Percentiles rank a stretch among this genome's conserved stretches.
phyloP scores from a whole-genome alignment of 1,140 invertebrate genomes.

The Aradophagus sp. region DNA sequence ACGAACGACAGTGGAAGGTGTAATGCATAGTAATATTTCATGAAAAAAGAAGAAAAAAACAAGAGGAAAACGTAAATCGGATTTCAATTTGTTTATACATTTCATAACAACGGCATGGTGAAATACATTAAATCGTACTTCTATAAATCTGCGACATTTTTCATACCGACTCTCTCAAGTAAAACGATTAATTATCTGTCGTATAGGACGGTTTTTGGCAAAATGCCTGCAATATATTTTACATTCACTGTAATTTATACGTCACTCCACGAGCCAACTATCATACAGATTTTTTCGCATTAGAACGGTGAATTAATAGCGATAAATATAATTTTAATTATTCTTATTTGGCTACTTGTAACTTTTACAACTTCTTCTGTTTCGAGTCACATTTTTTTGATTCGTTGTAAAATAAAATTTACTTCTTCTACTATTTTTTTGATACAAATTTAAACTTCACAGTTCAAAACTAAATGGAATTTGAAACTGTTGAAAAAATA shows the following conservation, averaged over 20 bases:
- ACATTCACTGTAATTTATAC: constrained; percentile 53
- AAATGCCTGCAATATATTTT: constrained; percentile 50
- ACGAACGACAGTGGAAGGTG: constrained; percentile 1
- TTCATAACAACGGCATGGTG: not conserved
- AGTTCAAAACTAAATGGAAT: no score
- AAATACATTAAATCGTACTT: constrained; percentile 40
- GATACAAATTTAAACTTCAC: no score
- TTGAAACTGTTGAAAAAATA: no score
- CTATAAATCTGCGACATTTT: constrained; percentile 47
- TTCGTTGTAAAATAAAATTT: no score
- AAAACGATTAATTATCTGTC: constrained; percentile 54
- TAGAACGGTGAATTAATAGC: constrained; percentile 28
- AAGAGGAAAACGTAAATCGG: constrained; percentile 12
- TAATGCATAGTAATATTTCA: constrained; percentile 3
- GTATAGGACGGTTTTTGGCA: constrained; percentile 50
- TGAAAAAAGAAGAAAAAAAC: no score
- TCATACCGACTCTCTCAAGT: constrained; percentile 44
- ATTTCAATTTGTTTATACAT: constrained; percentile 45
- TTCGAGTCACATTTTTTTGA: no score
- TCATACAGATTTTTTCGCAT: constrained; percentile 40
- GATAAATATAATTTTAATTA: constrained; percentile 13
- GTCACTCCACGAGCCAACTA: constrained; percentile 45
- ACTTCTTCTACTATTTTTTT: no score
- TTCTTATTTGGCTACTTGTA: no score
- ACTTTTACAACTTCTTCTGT: no score